Evolutionary conservation across 2,113 vertebrate genomes (phyloP).

Genomic region (Gambusia holbrooki): DNA sequence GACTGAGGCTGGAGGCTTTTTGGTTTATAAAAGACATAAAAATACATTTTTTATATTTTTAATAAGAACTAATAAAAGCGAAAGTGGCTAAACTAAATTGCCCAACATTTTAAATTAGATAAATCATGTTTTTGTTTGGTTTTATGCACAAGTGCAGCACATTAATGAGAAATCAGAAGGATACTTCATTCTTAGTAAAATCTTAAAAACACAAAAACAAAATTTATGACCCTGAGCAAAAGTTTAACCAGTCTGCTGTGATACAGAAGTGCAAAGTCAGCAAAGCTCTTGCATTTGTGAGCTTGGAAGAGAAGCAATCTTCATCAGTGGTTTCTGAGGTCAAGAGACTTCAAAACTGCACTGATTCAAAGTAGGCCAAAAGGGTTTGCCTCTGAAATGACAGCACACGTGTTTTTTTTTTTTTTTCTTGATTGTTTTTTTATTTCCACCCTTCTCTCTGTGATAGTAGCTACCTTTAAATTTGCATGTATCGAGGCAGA

Average conservation of each 20-base stretch:
- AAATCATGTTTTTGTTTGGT: background rate
- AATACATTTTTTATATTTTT: background rate
- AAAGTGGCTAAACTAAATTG: background rate
- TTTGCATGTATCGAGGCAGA: constrained; percentile 28
- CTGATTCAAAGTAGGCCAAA: constrained; percentile 49
- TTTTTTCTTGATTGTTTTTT: constrained; percentile 20
- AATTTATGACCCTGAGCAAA: background rate
- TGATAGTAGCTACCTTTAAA: constrained; percentile 34
- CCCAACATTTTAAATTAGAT: background rate
- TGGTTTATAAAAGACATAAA: background rate
- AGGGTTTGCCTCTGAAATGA: constrained; percentile 26
- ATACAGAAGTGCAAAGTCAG: constrained; percentile 31
- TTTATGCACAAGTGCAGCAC: background rate
- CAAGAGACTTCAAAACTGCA: constrained; percentile 12
- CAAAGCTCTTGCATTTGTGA: constrained; percentile 36
- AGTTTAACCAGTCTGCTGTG: background rate
- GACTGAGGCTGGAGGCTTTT: no score
- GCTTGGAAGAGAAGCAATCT: constrained; percentile 33
- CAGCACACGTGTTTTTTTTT: constrained; percentile 28
- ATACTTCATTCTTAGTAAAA: background rate
- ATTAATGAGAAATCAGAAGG: no score
- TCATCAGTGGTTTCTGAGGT: constrained; percentile 52
- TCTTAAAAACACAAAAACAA: background rate
- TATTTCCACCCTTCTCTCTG: constrained; percentile 29
- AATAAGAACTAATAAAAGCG: background rate